A percentile compares a stretch with the other conserved stretches of the same genome.
phyloP scores from a whole-genome alignment of 2,888 invertebrate species.

The Malachius bipustulatus region DNA sequence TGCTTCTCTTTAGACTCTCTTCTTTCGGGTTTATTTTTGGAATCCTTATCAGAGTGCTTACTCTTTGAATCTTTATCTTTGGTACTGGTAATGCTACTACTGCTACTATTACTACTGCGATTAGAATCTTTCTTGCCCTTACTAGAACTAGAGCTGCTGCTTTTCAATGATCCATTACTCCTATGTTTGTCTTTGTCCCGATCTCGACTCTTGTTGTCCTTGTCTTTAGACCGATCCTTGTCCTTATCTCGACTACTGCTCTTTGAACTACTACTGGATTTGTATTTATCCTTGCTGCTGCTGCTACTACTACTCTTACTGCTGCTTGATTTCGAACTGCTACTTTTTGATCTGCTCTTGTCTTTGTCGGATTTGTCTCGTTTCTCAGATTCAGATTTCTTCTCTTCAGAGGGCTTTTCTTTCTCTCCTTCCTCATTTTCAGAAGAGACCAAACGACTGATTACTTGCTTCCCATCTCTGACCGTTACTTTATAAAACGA shows the following conservation, averaged over 20 bases:
- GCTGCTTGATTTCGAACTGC: conserved; percentile 17
- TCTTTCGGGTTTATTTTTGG: conserved; percentile 35
- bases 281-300: conserved; percentile 30
- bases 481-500: conserved; percentile 51
- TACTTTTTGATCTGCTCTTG: conserved; percentile 16
- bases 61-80: conserved; percentile 22
- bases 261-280: conserved; percentile 29
- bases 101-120: conserved; percentile 23
- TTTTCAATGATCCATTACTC: conserved; percentile 23
- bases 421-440: conserved; percentile 24
- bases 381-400: conserved; percentile 15
- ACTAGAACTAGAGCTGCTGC: conserved; percentile 20
- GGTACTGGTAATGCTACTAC: conserved; percentile 23
- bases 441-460: conserved; percentile 42
- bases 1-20: conserved; percentile 42
- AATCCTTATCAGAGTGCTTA: conserved; percentile 30
- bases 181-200: conserved; percentile 27
- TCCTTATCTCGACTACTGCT: conserved; percentile 25
- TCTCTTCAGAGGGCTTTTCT: conserved; percentile 19
- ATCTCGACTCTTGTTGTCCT: conserved; percentile 21
- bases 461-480: conserved; percentile 60
- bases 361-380: conserved; percentile 17
- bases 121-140: conserved; percentile 21
- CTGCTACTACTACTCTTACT: conserved; percentile 19
- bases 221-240: conserved; percentile 32